Percentiles rank a stretch among this genome's conserved stretches.
phyloP scores from a whole-genome alignment of 2,113 vertebrate genomes.

The Elgaria multicarinata region DNA sequence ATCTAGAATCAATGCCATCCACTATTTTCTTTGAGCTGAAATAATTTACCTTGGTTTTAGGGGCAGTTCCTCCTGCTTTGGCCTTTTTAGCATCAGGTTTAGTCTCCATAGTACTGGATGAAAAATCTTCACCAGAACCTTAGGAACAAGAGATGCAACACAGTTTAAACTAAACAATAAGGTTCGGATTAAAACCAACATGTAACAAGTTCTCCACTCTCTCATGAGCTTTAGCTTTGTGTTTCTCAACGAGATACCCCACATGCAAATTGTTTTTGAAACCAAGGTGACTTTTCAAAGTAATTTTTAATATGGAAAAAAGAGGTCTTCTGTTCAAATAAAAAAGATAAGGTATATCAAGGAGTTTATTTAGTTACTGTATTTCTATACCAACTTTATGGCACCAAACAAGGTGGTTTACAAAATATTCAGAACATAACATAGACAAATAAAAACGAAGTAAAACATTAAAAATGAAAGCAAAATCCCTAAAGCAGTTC shows the following conservation, averaged over 20 bases:
- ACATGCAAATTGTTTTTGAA: not conserved
- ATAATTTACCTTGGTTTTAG: constrained; percentile 87
- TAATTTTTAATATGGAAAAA: not conserved
- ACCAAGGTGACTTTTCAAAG: not conserved
- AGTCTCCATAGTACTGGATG: constrained; percentile 73
- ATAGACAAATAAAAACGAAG: no score
- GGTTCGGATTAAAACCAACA: not conserved
- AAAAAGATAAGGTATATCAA: not conserved
- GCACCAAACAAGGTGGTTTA: no score
- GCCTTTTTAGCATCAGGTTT: constrained; percentile 90
- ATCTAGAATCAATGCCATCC: not conserved
- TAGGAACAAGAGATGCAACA: constrained; percentile 33
- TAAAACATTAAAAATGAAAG: not conserved
- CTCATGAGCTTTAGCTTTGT: not conserved
- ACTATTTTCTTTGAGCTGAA: not conserved
- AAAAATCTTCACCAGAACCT: constrained; percentile 83
- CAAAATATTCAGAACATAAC: not conserved
- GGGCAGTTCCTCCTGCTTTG: constrained; percentile 77
- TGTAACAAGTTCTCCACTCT: not conserved
- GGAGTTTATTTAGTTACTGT: not conserved
- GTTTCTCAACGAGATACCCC: not conserved
- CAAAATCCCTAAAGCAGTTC: not conserved
- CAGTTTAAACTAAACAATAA: not conserved
- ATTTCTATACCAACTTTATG: no score
- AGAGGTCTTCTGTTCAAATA: not conserved